phyloP scores from a whole-genome alignment of 2,888 invertebrate genomes.

The Acrobasis suavella region DNA sequence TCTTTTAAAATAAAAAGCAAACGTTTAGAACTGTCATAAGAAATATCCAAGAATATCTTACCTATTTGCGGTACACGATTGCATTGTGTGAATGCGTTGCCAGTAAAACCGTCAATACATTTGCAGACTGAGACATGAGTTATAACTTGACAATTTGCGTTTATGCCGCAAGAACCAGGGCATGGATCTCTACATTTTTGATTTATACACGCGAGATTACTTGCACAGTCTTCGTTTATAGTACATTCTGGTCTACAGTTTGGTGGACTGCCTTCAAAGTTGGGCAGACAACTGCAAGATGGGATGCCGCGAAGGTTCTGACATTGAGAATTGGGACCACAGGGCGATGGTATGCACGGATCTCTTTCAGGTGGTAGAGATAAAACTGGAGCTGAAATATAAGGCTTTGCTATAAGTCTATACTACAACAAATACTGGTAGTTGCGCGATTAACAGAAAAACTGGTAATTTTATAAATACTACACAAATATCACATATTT shows the following conservation, averaged over 20 bases:
- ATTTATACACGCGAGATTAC: conserved; percentile 85
- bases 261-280: conserved; percentile 85
- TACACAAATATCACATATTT: no score
- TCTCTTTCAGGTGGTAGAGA: conserved; percentile 65
- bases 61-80: conserved; percentile 62
- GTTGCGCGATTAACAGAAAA: no score
- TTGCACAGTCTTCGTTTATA: conserved; percentile 86
- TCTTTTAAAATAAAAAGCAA: no score
- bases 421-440: no score
- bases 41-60: conserved; percentile 33
- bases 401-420: conserved; percentile 13
- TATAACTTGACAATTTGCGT: conserved; percentile 82
- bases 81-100: conserved; percentile 84
- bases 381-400: conserved; percentile 53
- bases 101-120: conserved; percentile 82
- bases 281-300: conserved; percentile 84
- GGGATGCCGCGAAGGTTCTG: conserved; percentile 79
- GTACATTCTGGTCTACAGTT: conserved; percentile 86
- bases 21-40: no score
- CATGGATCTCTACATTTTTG: conserved; percentile 87
- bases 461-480: no score
- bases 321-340: conserved; percentile 85
- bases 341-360: conserved; percentile 86
- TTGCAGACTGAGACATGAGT: conserved; percentile 85
- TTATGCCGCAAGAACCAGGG: conserved; percentile 85